Evolutionary conservation across 2,888 invertebrate species (phyloP), one percentile per base, ranked within the genome.

Genomic region (Agriopis marginaria): DNA sequence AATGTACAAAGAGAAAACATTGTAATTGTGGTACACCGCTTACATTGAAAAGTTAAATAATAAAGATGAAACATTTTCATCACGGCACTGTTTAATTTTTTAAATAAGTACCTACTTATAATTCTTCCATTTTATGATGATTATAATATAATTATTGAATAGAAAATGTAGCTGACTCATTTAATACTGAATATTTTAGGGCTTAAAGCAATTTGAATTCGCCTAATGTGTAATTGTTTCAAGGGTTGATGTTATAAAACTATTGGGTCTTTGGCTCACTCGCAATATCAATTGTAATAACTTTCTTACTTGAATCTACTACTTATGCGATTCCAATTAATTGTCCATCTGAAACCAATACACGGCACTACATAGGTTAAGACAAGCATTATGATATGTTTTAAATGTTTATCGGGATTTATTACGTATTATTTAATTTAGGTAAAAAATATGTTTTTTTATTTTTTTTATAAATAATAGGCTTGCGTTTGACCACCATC

Each of bases 201-300:
- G 51, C 51, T 61, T 61, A 61, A 66, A 63, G 49, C 59, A 50
- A 54, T 54, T 47, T 54, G 54, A 69, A 55, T 66, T 66, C 63
- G 51, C 67, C 69, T 69, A 68, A 70, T 59, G 47, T 70, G 65
- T 61, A 51, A 63, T 17, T 49, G 55, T 71, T 42, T 68, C 51
- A 63, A 64, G 68, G 58, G 64, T 73, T 14, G 55, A 44, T 55
- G 32, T 61, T 56, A 50, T n/a, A 39, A 58, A 51, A 77, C 42
- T 62, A 47, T 56, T 50, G 32, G 44, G 51, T 44, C 40, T 62
- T 67, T 79, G 39, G 44, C 58, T 67, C 17, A 62, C n/a, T 50
- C 8, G 61, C 11, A 14, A 50, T 10, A 4, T 32, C 7, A 42
- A 32, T 47, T n/a, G 32, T 4, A 45, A 23, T 47, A 14, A 40